Evolutionary conservation across 2,113 vertebrate genomes (phyloP).

Genomic region (Chloebia gouldiae): DNA sequence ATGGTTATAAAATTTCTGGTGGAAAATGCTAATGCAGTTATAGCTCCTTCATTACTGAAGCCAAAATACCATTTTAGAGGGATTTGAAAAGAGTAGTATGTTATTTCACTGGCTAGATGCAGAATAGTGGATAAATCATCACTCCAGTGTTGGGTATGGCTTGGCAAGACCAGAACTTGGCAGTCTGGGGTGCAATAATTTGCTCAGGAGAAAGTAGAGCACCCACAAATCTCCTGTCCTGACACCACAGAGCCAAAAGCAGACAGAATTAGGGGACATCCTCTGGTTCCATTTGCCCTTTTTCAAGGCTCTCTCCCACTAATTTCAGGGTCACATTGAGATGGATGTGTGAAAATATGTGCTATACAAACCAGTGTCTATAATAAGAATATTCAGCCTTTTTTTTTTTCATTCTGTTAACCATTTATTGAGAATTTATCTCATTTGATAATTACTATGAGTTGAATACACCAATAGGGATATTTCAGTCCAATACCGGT

Average conservation of each 20-base stretch:
- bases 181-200: background rate
- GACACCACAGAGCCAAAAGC: background rate
- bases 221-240: background rate
- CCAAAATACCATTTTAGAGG: background rate
- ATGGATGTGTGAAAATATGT: background rate
- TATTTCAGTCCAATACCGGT: background rate
- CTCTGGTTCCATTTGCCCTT: background rate
- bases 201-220: background rate
- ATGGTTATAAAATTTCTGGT: background rate
- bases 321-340: background rate
- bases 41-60: background rate
- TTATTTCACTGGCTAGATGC: background rate
- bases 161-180: background rate
- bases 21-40: background rate
- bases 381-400: background rate
- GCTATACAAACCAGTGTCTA: rapidly evolving
- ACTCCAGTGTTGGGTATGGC: background rate
- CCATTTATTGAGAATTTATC: background rate
- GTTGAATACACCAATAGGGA: background rate
- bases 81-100: background rate
- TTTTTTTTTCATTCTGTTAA: background rate
- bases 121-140: background rate
- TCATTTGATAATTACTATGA: background rate
- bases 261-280: background rate
- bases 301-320: background rate